These are phyloP conservation scores for Thalassaphorura encarpata DNA, from an alignment of 1,140 invertebrate species.

Conservation along the genomic window DNA sequence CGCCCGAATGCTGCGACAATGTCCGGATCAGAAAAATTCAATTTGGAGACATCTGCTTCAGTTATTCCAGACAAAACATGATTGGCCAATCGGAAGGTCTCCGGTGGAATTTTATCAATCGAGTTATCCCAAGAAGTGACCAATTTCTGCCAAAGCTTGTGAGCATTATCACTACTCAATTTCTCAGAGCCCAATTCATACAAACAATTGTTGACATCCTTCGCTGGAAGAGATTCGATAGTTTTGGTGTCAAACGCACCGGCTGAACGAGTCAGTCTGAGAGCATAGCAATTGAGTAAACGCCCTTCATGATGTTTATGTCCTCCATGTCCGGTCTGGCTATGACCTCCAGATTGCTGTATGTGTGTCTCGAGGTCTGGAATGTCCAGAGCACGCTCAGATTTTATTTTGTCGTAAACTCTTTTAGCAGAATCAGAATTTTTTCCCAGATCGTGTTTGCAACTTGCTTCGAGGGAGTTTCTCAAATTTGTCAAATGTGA, in stretches of 20 bases:
- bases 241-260: conserved; percentile 15
- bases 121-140: neutral
- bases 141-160: conserved; percentile 24
- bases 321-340: neutral
- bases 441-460: conserved; percentile 17
- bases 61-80: conserved; percentile 24
- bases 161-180: conserved; percentile 8
- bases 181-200: conserved; percentile 27
- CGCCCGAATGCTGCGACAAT: conserved; percentile 21
- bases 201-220: conserved; percentile 21
- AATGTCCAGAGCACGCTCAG: conserved; percentile 21
- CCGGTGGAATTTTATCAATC: conserved; percentile 7
- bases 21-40: conserved; percentile 21
- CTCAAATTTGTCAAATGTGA: conserved; percentile 27
- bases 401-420: conserved; percentile 12
- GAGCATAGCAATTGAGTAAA: conserved; percentile 22
- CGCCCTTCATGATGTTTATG: too few species aligned
- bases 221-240: conserved; percentile 10
- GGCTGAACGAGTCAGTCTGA: conserved; percentile 21
- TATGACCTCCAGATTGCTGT: too few species aligned
- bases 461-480: conserved; percentile 20
- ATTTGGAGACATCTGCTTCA: conserved; percentile 11
- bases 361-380: conserved; percentile 28
- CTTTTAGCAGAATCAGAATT: too few species aligned
- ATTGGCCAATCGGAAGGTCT: conserved; percentile 9